Evolutionary conservation across 2,888 invertebrate genomes (phyloP).

Genomic region (Coelopa pilipes): DNA sequence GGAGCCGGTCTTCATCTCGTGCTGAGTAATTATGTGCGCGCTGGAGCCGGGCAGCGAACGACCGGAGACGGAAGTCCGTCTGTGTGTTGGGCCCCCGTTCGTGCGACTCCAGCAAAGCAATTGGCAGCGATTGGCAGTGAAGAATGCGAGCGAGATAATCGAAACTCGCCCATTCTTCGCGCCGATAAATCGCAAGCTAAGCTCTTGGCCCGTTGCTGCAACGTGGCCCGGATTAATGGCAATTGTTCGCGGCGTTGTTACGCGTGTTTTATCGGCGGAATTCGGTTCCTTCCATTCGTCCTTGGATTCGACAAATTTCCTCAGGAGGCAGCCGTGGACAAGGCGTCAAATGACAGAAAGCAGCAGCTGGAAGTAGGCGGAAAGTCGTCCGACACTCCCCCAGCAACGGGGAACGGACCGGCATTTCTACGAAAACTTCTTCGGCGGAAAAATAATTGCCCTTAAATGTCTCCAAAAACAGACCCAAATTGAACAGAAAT

Average conservation of each 20-base stretch:
- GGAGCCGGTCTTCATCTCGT: constrained; percentile 39
- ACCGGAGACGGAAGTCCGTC: not conserved
- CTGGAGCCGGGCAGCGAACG: not conserved
- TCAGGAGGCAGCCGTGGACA: no score
- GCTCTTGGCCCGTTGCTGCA: not conserved
- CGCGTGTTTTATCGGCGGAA: not conserved
- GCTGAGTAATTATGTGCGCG: constrained; percentile 38
- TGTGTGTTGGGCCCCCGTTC: no score
- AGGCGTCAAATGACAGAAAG: no score
- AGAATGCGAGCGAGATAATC: constrained; percentile 31
- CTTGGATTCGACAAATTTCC: no score
- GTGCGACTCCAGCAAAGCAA: not conserved
- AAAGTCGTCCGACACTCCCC: no score
- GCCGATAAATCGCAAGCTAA: not conserved
- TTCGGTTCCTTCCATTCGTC: not conserved
- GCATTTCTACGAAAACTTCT: no score
- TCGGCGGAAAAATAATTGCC: no score
- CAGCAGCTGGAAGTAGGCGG: no score
- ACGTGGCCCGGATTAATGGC: constrained; percentile 6
- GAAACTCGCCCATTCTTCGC: constrained; percentile 3
- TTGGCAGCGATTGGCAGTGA: constrained; percentile 7
- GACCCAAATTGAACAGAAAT: no score
- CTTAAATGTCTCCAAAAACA: no score
- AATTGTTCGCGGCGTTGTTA: not conserved
- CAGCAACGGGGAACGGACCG: no score